Percentiles rank a stretch among this genome's conserved stretches.
Conservation (phyloP, 2,888 invertebrate genomes). For the Acheta domesticus region DNA sequence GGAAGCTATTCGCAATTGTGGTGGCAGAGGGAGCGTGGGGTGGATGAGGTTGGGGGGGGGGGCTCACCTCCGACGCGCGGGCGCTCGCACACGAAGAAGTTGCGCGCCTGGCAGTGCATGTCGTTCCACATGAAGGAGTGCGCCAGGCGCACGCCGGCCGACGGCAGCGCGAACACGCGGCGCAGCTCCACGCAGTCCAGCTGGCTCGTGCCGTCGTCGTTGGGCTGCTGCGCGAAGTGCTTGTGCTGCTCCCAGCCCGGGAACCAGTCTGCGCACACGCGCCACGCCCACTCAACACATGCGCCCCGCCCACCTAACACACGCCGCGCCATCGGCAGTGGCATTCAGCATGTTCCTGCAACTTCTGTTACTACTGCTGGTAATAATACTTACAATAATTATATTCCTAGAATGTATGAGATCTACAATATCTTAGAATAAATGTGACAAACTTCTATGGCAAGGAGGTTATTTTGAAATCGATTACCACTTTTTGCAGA, state of each 20-base stretch:
- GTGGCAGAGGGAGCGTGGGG: no score
- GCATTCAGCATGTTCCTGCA: neutral
- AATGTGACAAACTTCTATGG: no score
- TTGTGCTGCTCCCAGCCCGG: slow-evolving; percentile 72
- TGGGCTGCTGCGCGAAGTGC: slow-evolving; percentile 67
- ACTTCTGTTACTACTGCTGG: neutral
- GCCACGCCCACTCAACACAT: neutral
- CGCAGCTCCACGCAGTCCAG: slow-evolving; percentile 80
- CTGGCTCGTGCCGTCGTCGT: slow-evolving; percentile 75
- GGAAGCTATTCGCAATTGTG: no score
- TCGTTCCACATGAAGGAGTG: slow-evolving; percentile 78
- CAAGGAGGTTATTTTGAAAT: no score
- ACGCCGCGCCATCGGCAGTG: neutral
- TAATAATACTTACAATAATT: no score
- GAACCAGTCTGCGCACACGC: slow-evolving; percentile 68
- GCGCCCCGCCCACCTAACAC: no score
- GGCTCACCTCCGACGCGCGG: slow-evolving; percentile 62
- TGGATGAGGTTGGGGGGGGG: no score
- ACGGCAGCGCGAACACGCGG: slow-evolving; percentile 60
- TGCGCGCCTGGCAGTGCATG: slow-evolving; percentile 67
- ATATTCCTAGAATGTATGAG: no score
- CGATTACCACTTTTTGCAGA: no score
- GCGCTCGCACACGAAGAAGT: slow-evolving; percentile 72
- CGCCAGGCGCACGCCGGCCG: slow-evolving; percentile 46
- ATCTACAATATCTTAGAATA: no score